Evolutionary conservation across 2,888 invertebrate species (phyloP), one percentile per base, ranked within the genome.

Genomic region (Standfussiana lucernea): DNA sequence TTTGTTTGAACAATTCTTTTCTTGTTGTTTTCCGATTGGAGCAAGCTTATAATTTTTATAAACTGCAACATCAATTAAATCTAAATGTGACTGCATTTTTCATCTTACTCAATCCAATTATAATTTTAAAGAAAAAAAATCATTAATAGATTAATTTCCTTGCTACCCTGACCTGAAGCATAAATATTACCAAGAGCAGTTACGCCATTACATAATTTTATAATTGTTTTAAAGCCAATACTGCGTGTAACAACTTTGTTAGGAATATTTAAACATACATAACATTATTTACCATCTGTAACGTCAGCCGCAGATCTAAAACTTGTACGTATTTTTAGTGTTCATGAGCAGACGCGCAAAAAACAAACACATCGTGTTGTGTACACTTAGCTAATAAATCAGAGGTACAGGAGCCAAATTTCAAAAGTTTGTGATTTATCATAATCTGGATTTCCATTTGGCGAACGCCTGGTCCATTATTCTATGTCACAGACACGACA

Each of bases 361-460:
- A 91, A 93, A 92, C 90, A 91, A 78, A 89, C 88, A 92, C 92
- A 92, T 92, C 92, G 91, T 91, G 93, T 92, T 93, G 93, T 94
- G 92, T 94, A 94, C 90, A 92, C 90, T 94, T 92, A 78, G 91
- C 92, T 92, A 93, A 95, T 95, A 96, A 95, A 95, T 96, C 95
- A 95, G 90, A 89, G 89, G 91, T 92, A 93, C 95, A 94, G 93
- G 93, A 94, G 94, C 92, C 93, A 94, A 95, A 95, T 95, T 95
- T 94, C 95, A 95, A 96, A 95, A 96, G 93, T 95, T 96, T 95
- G 94, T 95, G 96, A 96, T 96, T 96, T 96, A 96, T 96, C 96
- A 96, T 96, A 95, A 96, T 95, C 94, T 93, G 93, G 92, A 95
- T 95, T 95, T 94, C 95, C 95, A 96, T 96, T 96, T 95, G 94